These are phyloP conservation scores for Camponotus floridanus DNA, from an alignment of 1,140 invertebrate species.

Conservation along the genomic window DNA sequence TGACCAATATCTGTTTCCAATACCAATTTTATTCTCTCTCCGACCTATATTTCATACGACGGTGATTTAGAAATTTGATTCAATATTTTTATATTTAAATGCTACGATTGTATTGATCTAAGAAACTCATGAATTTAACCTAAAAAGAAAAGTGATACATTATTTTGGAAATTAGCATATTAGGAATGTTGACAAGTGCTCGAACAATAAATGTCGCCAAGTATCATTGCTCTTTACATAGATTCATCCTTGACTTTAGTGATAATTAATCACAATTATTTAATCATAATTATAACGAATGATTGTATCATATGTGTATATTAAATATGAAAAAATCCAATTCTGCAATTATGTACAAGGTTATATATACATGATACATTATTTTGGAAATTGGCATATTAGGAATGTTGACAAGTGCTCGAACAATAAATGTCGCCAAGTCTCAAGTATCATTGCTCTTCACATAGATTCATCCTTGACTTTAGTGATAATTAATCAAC, in stretches of 20 bases:
- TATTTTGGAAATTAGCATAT: not conserved
- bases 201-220: not conserved
- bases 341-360: not conserved
- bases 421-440: not conserved
- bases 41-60: not conserved
- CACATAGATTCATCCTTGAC: not conserved
- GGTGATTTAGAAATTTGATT: constrained; percentile 5
- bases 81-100: not conserved
- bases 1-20: constrained; percentile 17
- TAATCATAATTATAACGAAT: not conserved
- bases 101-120: not conserved
- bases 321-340: not conserved
- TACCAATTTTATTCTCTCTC: not conserved
- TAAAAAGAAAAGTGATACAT: not conserved
- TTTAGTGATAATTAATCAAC: too few relatives aligned
- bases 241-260: constrained; percentile 1
- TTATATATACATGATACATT: too few relatives aligned
- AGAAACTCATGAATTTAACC: not conserved
- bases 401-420: not conserved
- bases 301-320: not conserved
- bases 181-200: not conserved
- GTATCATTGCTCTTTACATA: not conserved
- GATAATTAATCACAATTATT: too few relatives aligned
- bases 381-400: not conserved
- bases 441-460: not conserved